Evolutionary conservation across 1,140 invertebrate species (phyloP), one percentile per base, ranked within the genome.

Genomic region (Oryzaephilus surinamensis): DNA sequence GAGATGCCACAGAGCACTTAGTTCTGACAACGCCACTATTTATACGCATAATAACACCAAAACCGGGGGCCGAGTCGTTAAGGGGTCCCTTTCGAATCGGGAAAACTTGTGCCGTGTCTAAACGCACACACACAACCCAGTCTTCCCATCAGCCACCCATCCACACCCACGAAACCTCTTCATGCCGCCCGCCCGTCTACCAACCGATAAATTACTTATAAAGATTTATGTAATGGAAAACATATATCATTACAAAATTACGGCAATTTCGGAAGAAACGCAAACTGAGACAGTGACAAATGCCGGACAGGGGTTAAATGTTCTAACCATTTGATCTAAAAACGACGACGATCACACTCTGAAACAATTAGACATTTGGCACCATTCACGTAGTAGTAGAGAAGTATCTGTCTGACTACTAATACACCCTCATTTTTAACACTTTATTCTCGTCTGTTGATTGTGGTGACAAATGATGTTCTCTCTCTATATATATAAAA

Each of bases 21-120:
- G 59, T 64, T 63, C 52, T 67, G 66, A 67, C 67, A 66, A 66
- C 67, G 62, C 55, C 61, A 68, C 65, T 70, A 70, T 70, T 69
- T 70, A 69, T 69, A 66, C 67, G 66, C 67, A 69, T 70, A 69
- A 70, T 69, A 69, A 69, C 69, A 68, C 67, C n/a, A n/a, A n/a
- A n/a, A n/a, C n/a, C n/a, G n/a, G n/a, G n/a, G n/a, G n/a, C n/a
- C n/a, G n/a, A n/a, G n/a, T n/a, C n/a, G n/a, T n/a, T n/a, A n/a
- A n/a, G n/a, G n/a, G n/a, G n/a, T n/a, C n/a, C n/a, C n/a, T n/a
- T n/a, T n/a, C n/a, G n/a, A n/a, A n/a, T n/a, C n/a, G n/a, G n/a
- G n/a, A n/a, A n/a, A n/a, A n/a, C n/a, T n/a, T n/a, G n/a, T n/a
- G n/a, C n/a, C n/a, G n/a, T n/a, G n/a, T n/a, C n/a, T n/a, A n/a